Conservation (phyloP, 2,797 vertebrate genomes). For the Bovichtus diacanthus region DNA sequence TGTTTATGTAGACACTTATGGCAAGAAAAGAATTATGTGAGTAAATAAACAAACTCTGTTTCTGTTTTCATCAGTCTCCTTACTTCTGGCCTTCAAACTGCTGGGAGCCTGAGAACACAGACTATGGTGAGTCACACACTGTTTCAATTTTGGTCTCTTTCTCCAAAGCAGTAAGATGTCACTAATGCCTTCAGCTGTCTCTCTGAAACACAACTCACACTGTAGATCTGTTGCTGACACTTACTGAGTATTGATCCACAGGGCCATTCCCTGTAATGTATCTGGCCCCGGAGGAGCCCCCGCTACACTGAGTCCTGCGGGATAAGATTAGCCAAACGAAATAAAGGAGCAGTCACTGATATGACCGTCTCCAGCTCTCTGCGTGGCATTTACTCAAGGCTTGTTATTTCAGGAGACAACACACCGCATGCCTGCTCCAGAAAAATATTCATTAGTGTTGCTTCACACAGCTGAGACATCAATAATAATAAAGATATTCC, state of each 20-base stretch:
- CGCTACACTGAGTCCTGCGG: slow-evolving; percentile 26
- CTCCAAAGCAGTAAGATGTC: slow-evolving; percentile 26
- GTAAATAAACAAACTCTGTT: slow-evolving; percentile 34
- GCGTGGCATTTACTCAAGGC: slow-evolving; percentile 50
- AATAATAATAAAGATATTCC: slow-evolving; percentile 1
- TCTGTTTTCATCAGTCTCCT: slow-evolving; percentile 87
- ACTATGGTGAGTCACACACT: slow-evolving; percentile 90
- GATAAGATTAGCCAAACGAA: slow-evolving; percentile 59
- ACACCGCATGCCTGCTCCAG: slow-evolving; percentile 17
- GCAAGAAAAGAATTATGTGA: slow-evolving; percentile 1
- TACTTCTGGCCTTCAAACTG: slow-evolving; percentile 98
- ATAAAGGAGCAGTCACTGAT: slow-evolving; percentile 43
- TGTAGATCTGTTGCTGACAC: slow-evolving; percentile 56
- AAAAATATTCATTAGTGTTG: slow-evolving; percentile 51
- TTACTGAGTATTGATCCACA: slow-evolving; percentile 54
- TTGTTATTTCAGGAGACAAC: slow-evolving; percentile 55
- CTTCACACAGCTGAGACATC: slow-evolving; percentile 51
- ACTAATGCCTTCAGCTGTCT: slow-evolving; percentile 39
- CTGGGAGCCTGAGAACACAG: slow-evolving; percentile 98
- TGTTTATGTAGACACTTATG: slow-evolving; percentile 15
- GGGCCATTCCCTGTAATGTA: slow-evolving; percentile 57
- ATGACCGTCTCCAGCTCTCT: slow-evolving; percentile 30
- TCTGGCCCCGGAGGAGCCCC: slow-evolving; percentile 48
- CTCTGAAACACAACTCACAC: slow-evolving; percentile 35
- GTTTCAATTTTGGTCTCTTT: slow-evolving; percentile 16